Evolutionary conservation across 2,888 invertebrate genomes (phyloP), one percentile per base, ranked within the genome.

Genomic region (Eurytoma californica): DNA sequence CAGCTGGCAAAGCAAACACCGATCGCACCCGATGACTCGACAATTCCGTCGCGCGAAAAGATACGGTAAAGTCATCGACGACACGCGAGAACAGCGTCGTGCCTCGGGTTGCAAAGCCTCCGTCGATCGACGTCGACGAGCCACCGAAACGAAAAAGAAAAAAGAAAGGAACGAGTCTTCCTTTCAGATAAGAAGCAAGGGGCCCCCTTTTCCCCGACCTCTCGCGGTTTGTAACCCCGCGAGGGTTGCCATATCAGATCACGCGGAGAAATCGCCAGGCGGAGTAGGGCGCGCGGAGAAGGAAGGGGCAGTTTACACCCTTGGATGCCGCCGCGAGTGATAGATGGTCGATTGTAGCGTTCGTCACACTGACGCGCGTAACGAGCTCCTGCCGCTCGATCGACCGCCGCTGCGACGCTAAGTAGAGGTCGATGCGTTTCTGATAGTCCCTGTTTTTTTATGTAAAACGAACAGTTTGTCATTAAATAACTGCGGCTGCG

Each of bases 301-400:
- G 47, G 61, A 73, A 39, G 16, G 28, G n/a, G 20, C 20, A 66
- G 55, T 68, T 75, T 75, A 67, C 61, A 74, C 67, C 74, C 74
- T 74, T 66, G 74, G 12, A 57, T 61, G 51, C 70, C 60, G 24
- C 0, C 18, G 58, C 30, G 63, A 49, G 57, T 79, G 74, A 79
- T 79, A 68, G 74, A 73, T 79, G 65, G 58, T 16, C 66, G 68
- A 65, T 67, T 66, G 20, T 72, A 67, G 77, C 60, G 72, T 61
- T 67, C 47, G 72, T 77, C 72, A 67, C 55, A 77, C 18, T n/a
- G 76, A 67, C 49, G 18, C 18, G 14, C 51, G 18, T 18, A 28
- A 16, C 47, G 28, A 20, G 2, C 39, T 30, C 4, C 28, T 47
- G 61, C 39, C 2, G 28, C 16, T 12, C 28, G 16, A n/a, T 69